Conservation (phyloP, 2,797 vertebrate species). For the Otolemur crassicaudatus region DNA sequence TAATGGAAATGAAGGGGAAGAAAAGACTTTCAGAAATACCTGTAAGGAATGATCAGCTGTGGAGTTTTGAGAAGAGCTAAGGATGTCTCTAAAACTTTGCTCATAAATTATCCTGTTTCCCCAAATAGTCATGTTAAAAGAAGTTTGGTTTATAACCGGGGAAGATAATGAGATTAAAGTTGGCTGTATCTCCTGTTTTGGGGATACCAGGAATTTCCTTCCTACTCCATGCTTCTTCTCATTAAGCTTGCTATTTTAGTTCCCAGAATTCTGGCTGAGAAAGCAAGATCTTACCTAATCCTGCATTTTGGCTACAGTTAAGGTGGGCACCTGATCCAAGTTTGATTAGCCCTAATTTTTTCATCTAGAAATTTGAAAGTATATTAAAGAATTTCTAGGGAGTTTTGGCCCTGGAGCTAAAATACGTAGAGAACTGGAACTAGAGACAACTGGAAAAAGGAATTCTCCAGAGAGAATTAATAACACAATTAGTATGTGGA, state of each 20-base stretch:
- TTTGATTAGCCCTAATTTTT: background rate
- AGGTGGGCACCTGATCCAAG: background rate
- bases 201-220: background rate
- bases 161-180: background rate
- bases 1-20: background rate
- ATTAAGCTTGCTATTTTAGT: background rate
- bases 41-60: background rate
- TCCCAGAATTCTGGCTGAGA: background rate
- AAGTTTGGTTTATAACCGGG: conserved; percentile 9
- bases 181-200: background rate
- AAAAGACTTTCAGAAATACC: background rate
- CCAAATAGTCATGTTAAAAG: background rate
- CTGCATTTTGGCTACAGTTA: background rate
- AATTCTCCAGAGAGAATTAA: background rate
- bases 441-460: background rate
- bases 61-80: background rate
- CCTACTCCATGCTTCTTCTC: background rate
- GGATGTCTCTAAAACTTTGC: background rate
- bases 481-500: background rate
- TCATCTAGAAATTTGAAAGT: conserved; percentile 15
- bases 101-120: background rate
- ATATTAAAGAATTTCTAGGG: background rate
- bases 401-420: background rate
- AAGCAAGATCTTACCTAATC: background rate
- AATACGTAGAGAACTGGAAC: background rate